These are phyloP conservation scores for Nyctibius grandis DNA, from an alignment of 2,797 vertebrate genomes.

Conservation along the genomic window DNA sequence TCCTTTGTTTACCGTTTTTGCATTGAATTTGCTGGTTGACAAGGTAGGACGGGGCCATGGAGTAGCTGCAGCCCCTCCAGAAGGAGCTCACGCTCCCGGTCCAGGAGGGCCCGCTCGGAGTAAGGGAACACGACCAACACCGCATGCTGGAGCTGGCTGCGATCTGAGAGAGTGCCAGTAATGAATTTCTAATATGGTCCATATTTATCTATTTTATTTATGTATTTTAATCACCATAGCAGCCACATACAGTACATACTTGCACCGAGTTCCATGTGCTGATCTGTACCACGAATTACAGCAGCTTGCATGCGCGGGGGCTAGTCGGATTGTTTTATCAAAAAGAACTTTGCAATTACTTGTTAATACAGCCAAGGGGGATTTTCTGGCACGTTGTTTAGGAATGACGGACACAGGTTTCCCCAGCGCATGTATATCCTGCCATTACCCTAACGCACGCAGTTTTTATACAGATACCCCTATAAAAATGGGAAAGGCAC, in stretches of 20 bases:
- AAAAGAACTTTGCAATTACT: background rate
- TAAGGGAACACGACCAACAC: background rate
- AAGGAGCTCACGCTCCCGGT: background rate
- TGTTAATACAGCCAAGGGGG: background rate
- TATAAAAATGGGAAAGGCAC: background rate
- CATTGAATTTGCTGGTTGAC: conserved; percentile 1
- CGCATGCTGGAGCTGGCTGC: background rate
- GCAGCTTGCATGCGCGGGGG: background rate
- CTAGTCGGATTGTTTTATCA: background rate
- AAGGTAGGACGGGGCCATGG: conserved; percentile 15
- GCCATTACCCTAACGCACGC: accelerated
- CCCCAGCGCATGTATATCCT: background rate
- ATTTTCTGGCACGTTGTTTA: background rate
- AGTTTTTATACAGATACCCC: background rate
- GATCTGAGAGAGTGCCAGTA: conserved; percentile 26
- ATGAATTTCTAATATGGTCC: conserved; percentile 55
- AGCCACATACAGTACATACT: conserved; percentile 49
- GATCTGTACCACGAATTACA: background rate
- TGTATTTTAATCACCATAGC: conserved; percentile 54
- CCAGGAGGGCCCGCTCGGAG: background rate
- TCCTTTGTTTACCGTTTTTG: conserved; percentile 7
- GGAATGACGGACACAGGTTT: background rate
- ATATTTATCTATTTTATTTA: conserved; percentile 61
- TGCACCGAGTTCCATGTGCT: background rate
- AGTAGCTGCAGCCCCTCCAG: background rate